Evolutionary conservation across 1,140 invertebrate species (phyloP), one percentile per base, ranked within the genome.

Genomic region (Zaprionus capensis): DNA sequence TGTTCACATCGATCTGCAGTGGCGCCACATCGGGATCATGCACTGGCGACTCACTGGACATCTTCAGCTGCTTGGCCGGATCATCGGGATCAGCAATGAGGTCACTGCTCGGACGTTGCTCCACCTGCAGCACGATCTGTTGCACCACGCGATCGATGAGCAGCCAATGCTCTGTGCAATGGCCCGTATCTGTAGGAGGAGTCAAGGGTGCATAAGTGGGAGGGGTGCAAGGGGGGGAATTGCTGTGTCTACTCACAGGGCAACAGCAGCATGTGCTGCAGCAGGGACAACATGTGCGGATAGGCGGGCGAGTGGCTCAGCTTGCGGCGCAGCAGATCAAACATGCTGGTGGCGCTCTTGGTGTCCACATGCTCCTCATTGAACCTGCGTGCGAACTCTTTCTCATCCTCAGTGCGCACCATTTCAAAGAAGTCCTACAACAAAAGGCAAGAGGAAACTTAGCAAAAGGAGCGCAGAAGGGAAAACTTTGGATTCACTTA

Each of bases 331-430:
- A 99, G 92, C 56, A 98, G 93, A 92, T 99, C 98, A 93, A 99
- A 99, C 98, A 99, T 99, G 17, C 95, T 94, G 1, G 96, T 96
- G 0, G 98, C 97, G 93, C 97, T 99, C 93, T 99, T 99, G 1
- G 97, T 98, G 93, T 99, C 98, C 46, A 99, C 96, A 92, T 99
- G 98, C 74, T 97, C 96, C 92, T 97, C 94, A 82, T 98, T 97
- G 93, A 98, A 99, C 87, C 97, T 96, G 61, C 97, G 95, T 0
- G 97, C 97, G 51, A 99, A 93, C 93, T 99, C 98, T 80, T 97
- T 97, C 93, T 99, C 98, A 93, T 99, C 99, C 93, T 99, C 98
- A 87, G 96, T 97, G 63, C 98, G 95, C 20, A 99, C 97, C 97
- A 99, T 99, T 93, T 99, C 99, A 94, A 99, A 99, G 93, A 99